Conservation (phyloP, 2,888 invertebrate genomes). For the Lithosia quadra region DNA sequence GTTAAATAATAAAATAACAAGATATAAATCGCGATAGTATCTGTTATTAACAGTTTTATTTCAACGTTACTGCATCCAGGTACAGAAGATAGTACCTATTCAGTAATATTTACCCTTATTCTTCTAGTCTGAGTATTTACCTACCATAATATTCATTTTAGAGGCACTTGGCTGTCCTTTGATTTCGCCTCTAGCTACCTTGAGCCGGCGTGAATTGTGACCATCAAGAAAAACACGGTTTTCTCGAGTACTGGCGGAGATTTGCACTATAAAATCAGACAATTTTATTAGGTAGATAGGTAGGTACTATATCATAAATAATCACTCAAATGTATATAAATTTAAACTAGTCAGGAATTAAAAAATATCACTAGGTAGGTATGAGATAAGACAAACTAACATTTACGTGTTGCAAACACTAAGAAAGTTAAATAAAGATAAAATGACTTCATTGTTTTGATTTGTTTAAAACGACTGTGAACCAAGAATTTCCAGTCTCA, state of each 20-base stretch:
- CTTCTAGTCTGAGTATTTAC: too few species aligned
- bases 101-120: too few species aligned
- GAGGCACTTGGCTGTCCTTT: slow-evolving; percentile 58
- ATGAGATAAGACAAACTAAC: slow-evolving; percentile 51
- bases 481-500: slow-evolving; percentile 39
- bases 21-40: too few species aligned
- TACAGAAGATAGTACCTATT: too few species aligned
- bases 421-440: slow-evolving; percentile 56
- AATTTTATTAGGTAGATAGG: too few species aligned
- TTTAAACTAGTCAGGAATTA: not conserved
- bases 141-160: slow-evolving; percentile 61
- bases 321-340: not conserved
- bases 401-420: slow-evolving; percentile 51
- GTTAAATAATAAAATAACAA: too few species aligned
- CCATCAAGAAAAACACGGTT: slow-evolving; percentile 58
- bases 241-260: slow-evolving; percentile 50
- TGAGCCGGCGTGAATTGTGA: slow-evolving; percentile 58
- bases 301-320: not conserved
- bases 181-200: slow-evolving; percentile 54
- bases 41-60: too few species aligned
- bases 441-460: slow-evolving; percentile 64
- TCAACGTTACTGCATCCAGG: too few species aligned
- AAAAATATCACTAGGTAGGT: not conserved
- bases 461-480: slow-evolving; percentile 24
- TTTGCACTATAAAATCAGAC: slow-evolving; percentile 53